These are phyloP conservation scores for Hypselothyrea guttata DNA, from an alignment of 2,888 invertebrate species.

Conservation along the genomic window DNA sequence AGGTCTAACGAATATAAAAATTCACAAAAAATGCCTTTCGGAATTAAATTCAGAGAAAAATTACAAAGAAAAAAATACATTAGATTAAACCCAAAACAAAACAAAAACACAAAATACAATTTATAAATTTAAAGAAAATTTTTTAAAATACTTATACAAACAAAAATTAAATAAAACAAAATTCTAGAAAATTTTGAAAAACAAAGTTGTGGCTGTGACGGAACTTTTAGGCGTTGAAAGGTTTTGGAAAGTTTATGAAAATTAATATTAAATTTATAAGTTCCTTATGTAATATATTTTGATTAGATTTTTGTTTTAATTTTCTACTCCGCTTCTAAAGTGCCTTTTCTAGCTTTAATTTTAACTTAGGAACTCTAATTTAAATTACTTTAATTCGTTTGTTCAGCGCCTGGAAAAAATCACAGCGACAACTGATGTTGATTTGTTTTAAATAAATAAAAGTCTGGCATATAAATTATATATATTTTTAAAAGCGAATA, in stretches of 20 bases:
- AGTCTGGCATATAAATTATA: slow-evolving; percentile 44
- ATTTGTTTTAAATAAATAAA: slow-evolving; percentile 47
- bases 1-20: slow-evolving; percentile 60
- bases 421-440: slow-evolving; percentile 54
- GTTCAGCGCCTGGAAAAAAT: slow-evolving; percentile 5
- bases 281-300: not conserved
- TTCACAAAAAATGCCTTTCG: slow-evolving; percentile 81
- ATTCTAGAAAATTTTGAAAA: slow-evolving; percentile 13
- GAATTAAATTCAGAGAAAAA: slow-evolving; percentile 79
- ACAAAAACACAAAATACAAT: slow-evolving; percentile 24
- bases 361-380: slow-evolving; percentile 22
- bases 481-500: slow-evolving; percentile 37
- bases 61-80: slow-evolving; percentile 47
- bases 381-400: slow-evolving; percentile 4
- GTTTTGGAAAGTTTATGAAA: not conserved
- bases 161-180: slow-evolving; percentile 2
- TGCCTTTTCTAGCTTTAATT: slow-evolving; percentile 70
- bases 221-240: no score
- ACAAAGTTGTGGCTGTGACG: slow-evolving; percentile 43
- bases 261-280: not conserved
- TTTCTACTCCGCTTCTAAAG: slow-evolving; percentile 52
- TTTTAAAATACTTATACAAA: slow-evolving; percentile 57
- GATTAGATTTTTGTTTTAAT: not conserved
- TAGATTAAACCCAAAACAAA: slow-evolving; percentile 42
- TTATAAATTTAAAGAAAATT: slow-evolving; percentile 51